Base-by-base conservation (phyloP, 2,888 invertebrate species). In the Aquatica leii region DNA sequence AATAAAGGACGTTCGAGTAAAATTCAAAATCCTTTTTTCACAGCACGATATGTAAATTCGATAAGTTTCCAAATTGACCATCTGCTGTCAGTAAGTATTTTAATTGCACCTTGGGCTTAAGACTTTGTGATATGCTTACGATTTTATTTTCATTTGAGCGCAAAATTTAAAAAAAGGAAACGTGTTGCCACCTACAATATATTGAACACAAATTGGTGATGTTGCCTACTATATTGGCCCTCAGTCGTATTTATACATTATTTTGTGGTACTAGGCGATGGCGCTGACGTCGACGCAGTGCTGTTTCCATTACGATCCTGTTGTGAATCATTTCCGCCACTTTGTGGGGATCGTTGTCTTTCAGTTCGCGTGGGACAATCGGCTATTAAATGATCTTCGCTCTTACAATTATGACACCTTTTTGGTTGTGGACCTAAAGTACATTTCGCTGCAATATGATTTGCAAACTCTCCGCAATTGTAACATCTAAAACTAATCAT, bases 371-470 rank as follows among this genome's bases (percentile, higher is more conserved):
- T 82, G 15, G 95, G 94, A 81, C 96, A 96, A 78, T 95, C 94
- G 21, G 94, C 95, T 65, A 95, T 92, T 61, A 96, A 86, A 82
- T 96, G 96, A 75, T 92, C 93, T 73, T 91, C 90, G 72, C 92
- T 89, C 80, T 94, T 94, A 82, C 95, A 96, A 79, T 90, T 88
- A 83, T 96, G 95, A 82, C 96, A 96, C 75, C 93, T 86, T 84
- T 95, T 95, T 74, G 95, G 95, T 83, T 94, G 91, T 54, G 95
- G 95, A 11, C 93, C 94, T 78, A 92, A 85, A 68, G 89, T 88
- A 82, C 96, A 96, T 80, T 94, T 94, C 34, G 94, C 91, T 31
- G 96, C 95, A 77, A 95, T 91, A 82, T 96, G 96, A 82, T 95
- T 95, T 51, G 94, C 92, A 78, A 95, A 94, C 81, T 94, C 93